Evolutionary conservation across 2,797 vertebrate genomes (phyloP).

Genomic region (Adelosebastes latens): DNA sequence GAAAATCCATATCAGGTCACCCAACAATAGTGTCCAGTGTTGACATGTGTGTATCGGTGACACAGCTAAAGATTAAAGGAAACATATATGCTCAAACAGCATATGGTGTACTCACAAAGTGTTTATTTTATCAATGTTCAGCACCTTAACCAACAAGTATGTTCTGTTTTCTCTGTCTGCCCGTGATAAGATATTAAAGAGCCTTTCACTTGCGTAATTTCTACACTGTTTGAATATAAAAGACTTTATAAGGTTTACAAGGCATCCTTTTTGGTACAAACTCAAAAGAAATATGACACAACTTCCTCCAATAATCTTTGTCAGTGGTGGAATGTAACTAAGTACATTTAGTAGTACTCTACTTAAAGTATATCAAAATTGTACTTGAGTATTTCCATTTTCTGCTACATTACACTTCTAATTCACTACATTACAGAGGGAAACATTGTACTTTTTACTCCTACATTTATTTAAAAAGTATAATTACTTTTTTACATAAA

Average conservation of each 20-base stretch:
- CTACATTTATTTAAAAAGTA: too few relatives aligned
- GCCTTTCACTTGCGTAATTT: background rate
- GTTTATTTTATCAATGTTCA: background rate
- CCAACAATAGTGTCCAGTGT: slow-evolving; percentile 35
- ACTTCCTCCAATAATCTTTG: background rate
- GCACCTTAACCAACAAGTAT: background rate
- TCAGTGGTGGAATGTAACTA: too few relatives aligned
- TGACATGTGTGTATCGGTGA: slow-evolving; percentile 26
- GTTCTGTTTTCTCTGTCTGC: background rate
- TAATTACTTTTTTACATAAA: too few relatives aligned
- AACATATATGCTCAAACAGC: background rate
- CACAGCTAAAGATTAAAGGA: background rate
- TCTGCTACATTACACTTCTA: too few relatives aligned
- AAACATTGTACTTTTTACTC: too few relatives aligned
- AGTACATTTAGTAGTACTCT: too few relatives aligned
- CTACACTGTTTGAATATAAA: background rate
- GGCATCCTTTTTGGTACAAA: background rate
- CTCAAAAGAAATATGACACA: background rate
- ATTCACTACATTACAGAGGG: too few relatives aligned
- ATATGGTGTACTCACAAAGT: background rate
- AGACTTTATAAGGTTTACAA: background rate
- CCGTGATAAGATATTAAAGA: background rate
- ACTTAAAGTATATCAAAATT: too few relatives aligned
- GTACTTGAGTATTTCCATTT: too few relatives aligned
- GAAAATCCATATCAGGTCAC: slow-evolving; percentile 39